Evolutionary conservation across 1,140 invertebrate species (phyloP).

Genomic region (Dryas iulia): DNA sequence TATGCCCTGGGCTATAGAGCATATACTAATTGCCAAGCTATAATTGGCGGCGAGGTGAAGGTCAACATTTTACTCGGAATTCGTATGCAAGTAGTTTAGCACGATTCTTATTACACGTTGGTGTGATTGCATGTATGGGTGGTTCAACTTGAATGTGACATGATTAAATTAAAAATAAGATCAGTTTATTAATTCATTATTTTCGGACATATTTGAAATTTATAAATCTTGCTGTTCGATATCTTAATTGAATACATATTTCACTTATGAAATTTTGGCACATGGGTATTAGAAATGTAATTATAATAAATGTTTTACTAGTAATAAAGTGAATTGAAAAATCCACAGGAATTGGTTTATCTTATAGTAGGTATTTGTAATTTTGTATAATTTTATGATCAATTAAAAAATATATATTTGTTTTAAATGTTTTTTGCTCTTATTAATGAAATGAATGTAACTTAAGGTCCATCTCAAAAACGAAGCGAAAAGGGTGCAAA

Average conservation of each 20-base stretch:
- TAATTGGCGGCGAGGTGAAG: constrained; percentile 27
- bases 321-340: background rate
- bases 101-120: constrained; percentile 11
- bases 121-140: constrained; percentile 1
- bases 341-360: background rate
- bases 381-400: no score
- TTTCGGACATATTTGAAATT: background rate
- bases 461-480: no score
- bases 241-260: background rate
- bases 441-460: no score
- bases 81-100: constrained; percentile 19
- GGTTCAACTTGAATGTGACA: background rate
- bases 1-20: constrained; percentile 27
- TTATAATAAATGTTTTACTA: background rate
- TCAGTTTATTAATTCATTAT: background rate
- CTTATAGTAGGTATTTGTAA: no score
- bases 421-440: no score
- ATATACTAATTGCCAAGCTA: constrained; percentile 27
- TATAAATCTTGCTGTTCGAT: background rate
- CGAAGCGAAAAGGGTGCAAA: no score
- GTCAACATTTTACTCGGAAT: constrained; percentile 20
- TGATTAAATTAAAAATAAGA: background rate
- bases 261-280: background rate
- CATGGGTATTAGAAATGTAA: background rate
- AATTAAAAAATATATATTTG: no score